Base-by-base conservation (phyloP, 2,113 vertebrate genomes). In the Macquaria ambigua region DNA sequence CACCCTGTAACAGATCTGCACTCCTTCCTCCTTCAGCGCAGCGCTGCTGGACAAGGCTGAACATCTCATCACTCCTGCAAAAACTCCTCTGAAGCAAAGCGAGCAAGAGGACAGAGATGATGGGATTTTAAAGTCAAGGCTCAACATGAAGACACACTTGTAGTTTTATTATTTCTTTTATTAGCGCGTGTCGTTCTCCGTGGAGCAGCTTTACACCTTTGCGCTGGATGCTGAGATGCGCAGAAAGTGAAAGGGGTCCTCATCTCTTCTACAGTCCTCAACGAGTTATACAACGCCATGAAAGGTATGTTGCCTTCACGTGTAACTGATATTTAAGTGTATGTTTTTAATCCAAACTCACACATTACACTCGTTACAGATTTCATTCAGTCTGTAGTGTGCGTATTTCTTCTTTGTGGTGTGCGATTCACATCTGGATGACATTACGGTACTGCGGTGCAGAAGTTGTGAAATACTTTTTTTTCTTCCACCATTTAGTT, bases 361-460 rank as follows among this genome's bases (percentile, higher is more conserved):
- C 23, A 0, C 21, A 23, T 58, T 20, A 16, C 8, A n/a, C 3
- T 55, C 28, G 15, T 50, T 52, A 2, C 25, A 41, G 3, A 37
- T 28, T 86, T 31, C 0, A 50, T 31, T 25, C 14, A 48, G 28
- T 39, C 11, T 18, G 75, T 48, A 73, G 28, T 31, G 28, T 31
- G 28, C 58, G 50, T 1, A 15, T 56, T 64, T 76, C 20, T 78
- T 80, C 16, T 78, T 78, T 77, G 72, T 79, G 79, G 48, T 83
- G 76, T 61, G 61, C n/a, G 20, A 8, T 48, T 21, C 74, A 96
- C 97, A 98, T 98, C 97, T 98, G 97, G 97, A 95, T 96, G 85
- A 91, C 93, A 96, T 97, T 97, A 94, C 91, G 94, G 93, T 95
- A 69, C n/a, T 74, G 74, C 69, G 43, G 96, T 92, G 94, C 85